Base-by-base conservation (phyloP, 2,797 vertebrate species). In the Toxotes lorentzi region DNA sequence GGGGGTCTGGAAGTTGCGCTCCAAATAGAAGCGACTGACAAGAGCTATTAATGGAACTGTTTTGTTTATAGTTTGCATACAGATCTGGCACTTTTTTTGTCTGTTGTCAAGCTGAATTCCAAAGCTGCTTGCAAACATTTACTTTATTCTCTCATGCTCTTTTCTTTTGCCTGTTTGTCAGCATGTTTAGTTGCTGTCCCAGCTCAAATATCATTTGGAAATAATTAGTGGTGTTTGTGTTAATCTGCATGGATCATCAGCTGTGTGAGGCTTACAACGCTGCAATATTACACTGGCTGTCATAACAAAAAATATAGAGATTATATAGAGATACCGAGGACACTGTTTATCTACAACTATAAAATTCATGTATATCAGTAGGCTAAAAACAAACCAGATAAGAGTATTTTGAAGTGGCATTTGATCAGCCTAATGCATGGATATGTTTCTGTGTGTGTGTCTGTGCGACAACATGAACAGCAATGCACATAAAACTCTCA, bases 151-250 rank as follows among this genome's bases (percentile, higher is more conserved):
- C 43, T 19, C 2, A 0, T 58, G 43, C 51, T 74, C 30, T 75
- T 80, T 65, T 40, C 58, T 58, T 17, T 41, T 66, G 74, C 70
- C 58, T 71, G 45, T 69, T 74, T 81, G 53, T 68, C 72, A 64
- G 50, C 1, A 0, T 48, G 76, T 77, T 67, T 13, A 54, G 57
- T 23, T 30, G 57, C n/a, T 10, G 56, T 73, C 17, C 34, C 57
- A 72, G 70, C 76, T 73, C 65, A 82, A 83, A 84, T 73, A 75
- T 48, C 17, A 71, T 78, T 84, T 79, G 58, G 67, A 78, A 79
- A 76, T 82, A 82, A 85, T 85, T 79, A 83, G 61, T 10, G 53
- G 19, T 21, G 56, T 86, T 86, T 87, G 61, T 68, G 78, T 83
- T 76, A 61, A 81, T 79, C 76, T 62, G 57, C 61, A 68, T 12